Evolutionary conservation across 2,888 invertebrate species (phyloP), one percentile per base, ranked within the genome.

Genomic region (Fragum whitleyi): DNA sequence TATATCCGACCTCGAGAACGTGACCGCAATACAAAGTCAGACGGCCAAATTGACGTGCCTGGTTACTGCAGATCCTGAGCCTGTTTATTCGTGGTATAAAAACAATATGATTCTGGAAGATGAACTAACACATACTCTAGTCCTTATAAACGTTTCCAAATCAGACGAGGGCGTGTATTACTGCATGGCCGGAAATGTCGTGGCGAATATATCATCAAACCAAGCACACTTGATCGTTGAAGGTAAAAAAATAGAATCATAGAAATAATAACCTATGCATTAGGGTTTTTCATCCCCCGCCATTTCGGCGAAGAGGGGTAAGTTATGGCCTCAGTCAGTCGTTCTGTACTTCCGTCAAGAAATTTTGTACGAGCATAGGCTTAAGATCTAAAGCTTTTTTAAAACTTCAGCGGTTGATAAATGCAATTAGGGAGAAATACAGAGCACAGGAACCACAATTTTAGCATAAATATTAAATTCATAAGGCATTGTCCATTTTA

Each of bases 161-260:
- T 16, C n/a, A 16, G 74, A 74, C 42, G 59, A 23, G 14, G 71
- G 53, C 14, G 11, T 47, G 7, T 79, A 83, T 53, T 32, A 39
- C 0, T 83, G 83, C 62, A 36, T 73, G 5, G 83, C 79, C 23
- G 83, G 77, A 42, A 83, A 83, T 55, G 32, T 79, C 26, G 79
- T 83, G 21, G 83, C 79, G 16, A 83, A 79, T 47, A 7, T 77
- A 0, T 57, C 81, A n/a, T 81, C 77, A 7, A 51, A 77, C 14
- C 68, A 76, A 2, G 74, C 42, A 11, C 59, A 23, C 16, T 6
- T 72, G n/a, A 71, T 36, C 72, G 71, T 36, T 39, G 32, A 28
- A 61, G 70, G 36, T 74, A 67, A 57, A 5, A n/a, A 14, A n/a
- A 51, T n/a, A n/a, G n/a, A n/a, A n/a, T n/a, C 42, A 42, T 42